Percentiles rank a stretch among this genome's conserved stretches.
phyloP scores from a whole-genome alignment of 2,888 invertebrate genomes.

The Acrobasis consociella region DNA sequence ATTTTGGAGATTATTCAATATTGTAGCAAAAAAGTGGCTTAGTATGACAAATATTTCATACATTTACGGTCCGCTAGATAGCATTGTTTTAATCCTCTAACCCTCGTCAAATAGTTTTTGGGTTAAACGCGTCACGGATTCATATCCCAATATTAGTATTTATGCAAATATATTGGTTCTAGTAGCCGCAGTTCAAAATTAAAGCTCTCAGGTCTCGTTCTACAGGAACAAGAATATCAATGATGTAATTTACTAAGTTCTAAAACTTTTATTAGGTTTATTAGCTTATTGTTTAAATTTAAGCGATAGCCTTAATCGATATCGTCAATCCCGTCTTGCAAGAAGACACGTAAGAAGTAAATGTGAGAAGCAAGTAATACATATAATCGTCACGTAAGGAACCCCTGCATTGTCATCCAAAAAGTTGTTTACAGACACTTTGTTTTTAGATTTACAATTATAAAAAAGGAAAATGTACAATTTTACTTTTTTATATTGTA shows the following conservation, averaged over 20 bases:
- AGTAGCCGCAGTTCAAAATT: neutral
- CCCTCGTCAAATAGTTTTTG: slow-evolving; percentile 23
- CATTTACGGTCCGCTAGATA: neutral
- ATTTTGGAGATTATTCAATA: neutral
- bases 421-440: neutral
- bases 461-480: too few relatives aligned
- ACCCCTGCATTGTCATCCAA: neutral
- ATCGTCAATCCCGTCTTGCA: neutral
- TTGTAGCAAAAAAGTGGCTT: neutral
- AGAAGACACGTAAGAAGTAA: neutral
- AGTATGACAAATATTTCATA: neutral
- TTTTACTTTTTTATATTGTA: too few relatives aligned
- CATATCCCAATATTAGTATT: slow-evolving; percentile 16
- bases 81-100: slow-evolving; percentile 9
- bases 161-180: slow-evolving; percentile 5
- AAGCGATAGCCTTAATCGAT: neutral
- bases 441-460: too few relatives aligned
- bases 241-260: neutral
- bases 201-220: neutral
- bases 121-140: slow-evolving; percentile 18
- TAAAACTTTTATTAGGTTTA: neutral
- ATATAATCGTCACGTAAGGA: too few relatives aligned
- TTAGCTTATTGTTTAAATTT: too few relatives aligned
- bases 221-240: neutral
- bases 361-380: too few relatives aligned